Evolutionary conservation across 2,888 invertebrate genomes (phyloP).

Genomic region (Idaea straminata): DNA sequence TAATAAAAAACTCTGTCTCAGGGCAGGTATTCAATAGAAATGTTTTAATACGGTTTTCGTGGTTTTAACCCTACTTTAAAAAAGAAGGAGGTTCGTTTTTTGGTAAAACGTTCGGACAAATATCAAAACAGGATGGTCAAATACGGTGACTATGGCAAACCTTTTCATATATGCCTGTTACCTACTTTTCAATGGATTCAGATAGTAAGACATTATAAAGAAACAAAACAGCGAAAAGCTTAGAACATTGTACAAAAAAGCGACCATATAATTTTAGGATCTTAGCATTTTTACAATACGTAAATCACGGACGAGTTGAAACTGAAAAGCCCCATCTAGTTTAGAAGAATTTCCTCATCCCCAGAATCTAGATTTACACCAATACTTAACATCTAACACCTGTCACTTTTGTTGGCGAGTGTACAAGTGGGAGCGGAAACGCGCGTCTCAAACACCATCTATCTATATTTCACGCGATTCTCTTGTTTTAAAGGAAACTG

Average conservation of each 20-base stretch:
- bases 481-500: conserved; percentile 75
- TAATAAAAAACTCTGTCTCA: background rate
- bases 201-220: no score
- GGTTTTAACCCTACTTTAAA: no score
- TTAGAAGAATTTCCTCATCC: conserved; percentile 10
- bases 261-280: background rate
- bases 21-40: no score
- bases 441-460: conserved; percentile 70
- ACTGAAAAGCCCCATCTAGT: background rate
- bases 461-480: conserved; percentile 63
- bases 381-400: conserved; percentile 22
- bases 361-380: conserved; percentile 25
- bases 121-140: no score
- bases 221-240: no score
- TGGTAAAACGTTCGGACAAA: no score
- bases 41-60: no score
- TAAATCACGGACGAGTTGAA: background rate
- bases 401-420: conserved; percentile 36
- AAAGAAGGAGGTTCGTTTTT: no score
- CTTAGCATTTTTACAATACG: background rate
- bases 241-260: background rate
- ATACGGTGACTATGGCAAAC: no score
- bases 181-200: no score
- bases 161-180: no score
- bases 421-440: conserved; percentile 57